A percentile compares a stretch with the other conserved stretches of the same genome.
These are phyloP conservation scores for Trinectes maculatus DNA, from an alignment of 2,113 vertebrate species.

Conservation along the genomic window DNA sequence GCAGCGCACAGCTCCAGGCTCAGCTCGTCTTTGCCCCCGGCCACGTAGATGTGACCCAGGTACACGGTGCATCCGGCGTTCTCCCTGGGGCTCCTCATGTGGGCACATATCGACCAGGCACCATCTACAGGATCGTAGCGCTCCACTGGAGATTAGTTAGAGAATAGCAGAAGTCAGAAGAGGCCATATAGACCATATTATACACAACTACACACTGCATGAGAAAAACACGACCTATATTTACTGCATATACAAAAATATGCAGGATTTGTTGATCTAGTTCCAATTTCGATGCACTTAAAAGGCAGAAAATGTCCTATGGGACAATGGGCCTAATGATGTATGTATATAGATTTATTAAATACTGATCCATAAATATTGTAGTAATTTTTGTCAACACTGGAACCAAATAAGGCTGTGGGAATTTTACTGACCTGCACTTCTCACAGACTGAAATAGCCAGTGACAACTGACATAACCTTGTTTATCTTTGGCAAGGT, in stretches of 20 bases:
- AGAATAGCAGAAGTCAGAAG: constrained; percentile 23
- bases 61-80: constrained; percentile 66
- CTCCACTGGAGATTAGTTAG: constrained; percentile 71
- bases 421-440: constrained; percentile 58
- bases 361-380: neutral
- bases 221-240: constrained; percentile 28
- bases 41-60: constrained; percentile 71
- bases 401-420: constrained; percentile 54
- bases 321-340: too few relatives aligned
- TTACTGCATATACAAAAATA: constrained; percentile 14
- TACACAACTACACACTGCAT: constrained; percentile 5
- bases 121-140: constrained; percentile 70
- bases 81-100: constrained; percentile 72
- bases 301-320: neutral
- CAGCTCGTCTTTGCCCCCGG: constrained; percentile 71
- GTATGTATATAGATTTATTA: too few relatives aligned
- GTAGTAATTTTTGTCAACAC: neutral
- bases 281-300: neutral
- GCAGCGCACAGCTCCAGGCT: constrained; percentile 64
- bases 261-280: neutral
- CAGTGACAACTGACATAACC: constrained; percentile 34
- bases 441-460: constrained; percentile 79
- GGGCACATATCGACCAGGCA: constrained; percentile 64
- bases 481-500: constrained; percentile 61
- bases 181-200: constrained; percentile 20